A percentile compares a stretch with the other conserved stretches of the same genome.
phyloP scores from a whole-genome alignment of 1,140 invertebrate genomes.

The Tetragonula clypearis region DNA sequence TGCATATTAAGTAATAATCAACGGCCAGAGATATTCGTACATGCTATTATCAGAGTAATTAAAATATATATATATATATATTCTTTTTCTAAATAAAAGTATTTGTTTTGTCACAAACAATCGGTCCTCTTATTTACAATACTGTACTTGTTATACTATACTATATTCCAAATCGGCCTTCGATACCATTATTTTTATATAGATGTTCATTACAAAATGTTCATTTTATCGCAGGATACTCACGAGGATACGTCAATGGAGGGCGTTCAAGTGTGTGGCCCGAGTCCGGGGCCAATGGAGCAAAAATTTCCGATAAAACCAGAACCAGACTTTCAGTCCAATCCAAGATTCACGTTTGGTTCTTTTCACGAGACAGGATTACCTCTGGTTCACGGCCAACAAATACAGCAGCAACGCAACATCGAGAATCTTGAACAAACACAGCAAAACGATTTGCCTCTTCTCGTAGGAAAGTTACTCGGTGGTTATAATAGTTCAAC shows the following conservation, averaged over 20 bases:
- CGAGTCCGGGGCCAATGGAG: slow-evolving; percentile 77
- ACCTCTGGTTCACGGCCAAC: slow-evolving; percentile 74
- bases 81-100: too few species aligned
- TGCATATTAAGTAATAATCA: too few species aligned
- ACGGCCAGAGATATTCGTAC: too few species aligned
- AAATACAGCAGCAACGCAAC: slow-evolving; percentile 68
- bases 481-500: slow-evolving; percentile 85
- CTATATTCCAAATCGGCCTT: neutral
- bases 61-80: too few species aligned
- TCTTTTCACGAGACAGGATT: slow-evolving; percentile 74
- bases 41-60: too few species aligned
- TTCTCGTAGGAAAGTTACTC: slow-evolving; percentile 85
- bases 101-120: too few species aligned
- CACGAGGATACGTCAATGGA: slow-evolving; percentile 82
- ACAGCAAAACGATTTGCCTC: slow-evolving; percentile 82
- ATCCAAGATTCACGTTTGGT: slow-evolving; percentile 71
- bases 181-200: neutral
- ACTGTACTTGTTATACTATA: too few species aligned
- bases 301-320: slow-evolving; percentile 79
- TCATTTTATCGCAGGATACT: slow-evolving; percentile 70
- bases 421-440: slow-evolving; percentile 74
- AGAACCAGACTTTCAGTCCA: slow-evolving; percentile 79
- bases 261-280: slow-evolving; percentile 80
- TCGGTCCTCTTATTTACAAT: too few species aligned
- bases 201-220: neutral